Evolutionary conservation across 2,113 vertebrate species (phyloP).

Genomic region (Chaenogobius annularis): DNA sequence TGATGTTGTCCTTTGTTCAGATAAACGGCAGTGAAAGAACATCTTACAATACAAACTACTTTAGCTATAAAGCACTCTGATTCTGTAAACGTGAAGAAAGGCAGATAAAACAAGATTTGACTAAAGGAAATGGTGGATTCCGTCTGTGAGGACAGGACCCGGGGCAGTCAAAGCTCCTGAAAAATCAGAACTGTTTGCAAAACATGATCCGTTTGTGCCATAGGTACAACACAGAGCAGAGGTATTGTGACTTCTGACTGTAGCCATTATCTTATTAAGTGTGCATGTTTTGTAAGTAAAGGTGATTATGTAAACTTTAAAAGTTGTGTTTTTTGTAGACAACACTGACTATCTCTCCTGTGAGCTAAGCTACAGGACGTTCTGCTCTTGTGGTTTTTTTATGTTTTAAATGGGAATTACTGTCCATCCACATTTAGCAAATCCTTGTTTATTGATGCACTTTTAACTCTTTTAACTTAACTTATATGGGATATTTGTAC

Average conservation of each 20-base stretch:
- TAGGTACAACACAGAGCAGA: neutral
- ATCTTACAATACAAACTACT: neutral
- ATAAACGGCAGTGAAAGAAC: conserved; percentile 3
- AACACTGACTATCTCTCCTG: neutral
- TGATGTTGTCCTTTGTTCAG: neutral
- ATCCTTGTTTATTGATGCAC: conserved; percentile 5
- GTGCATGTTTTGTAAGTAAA: neutral
- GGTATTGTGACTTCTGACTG: neutral
- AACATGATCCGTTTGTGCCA: neutral
- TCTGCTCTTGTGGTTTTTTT: neutral
- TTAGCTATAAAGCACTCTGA: neutral
- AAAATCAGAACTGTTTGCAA: neutral
- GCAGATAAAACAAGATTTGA: conserved; percentile 7
- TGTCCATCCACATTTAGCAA: conserved; percentile 1
- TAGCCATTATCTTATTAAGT: neutral
- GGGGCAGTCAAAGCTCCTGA: neutral
- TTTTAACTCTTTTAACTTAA: neutral
- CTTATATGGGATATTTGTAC: neutral
- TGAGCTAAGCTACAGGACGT: neutral
- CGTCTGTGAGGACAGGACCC: neutral
- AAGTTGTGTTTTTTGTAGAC: conserved; percentile 2
- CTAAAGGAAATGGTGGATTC: conserved; percentile 5
- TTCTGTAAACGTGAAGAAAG: conserved; percentile 1
- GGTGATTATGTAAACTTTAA: neutral
- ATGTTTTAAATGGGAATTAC: neutral